Evolutionary conservation across 2,888 invertebrate species (phyloP).

Genomic region (Perizoma affinitatum): DNA sequence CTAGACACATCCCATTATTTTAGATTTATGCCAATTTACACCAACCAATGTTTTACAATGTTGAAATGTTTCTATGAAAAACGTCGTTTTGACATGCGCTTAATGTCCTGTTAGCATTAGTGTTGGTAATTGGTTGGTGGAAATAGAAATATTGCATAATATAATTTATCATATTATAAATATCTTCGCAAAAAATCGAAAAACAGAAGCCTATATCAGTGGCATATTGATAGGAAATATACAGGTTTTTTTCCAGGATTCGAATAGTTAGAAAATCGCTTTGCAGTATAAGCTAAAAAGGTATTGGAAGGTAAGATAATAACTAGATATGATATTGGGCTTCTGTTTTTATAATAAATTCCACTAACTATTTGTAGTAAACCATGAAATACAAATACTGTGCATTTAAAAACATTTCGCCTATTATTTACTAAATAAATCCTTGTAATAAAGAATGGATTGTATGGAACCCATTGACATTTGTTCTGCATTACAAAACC

Average conservation of each 20-base stretch:
- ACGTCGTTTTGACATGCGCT: too few relatives aligned
- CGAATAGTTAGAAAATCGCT: conserved; percentile 76
- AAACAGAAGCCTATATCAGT: conserved; percentile 59
- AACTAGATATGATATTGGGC: too few relatives aligned
- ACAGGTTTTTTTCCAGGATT: conserved; percentile 67
- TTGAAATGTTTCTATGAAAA: too few relatives aligned
- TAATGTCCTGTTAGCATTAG: too few relatives aligned
- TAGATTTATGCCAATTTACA: background rate
- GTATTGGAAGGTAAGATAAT: too few relatives aligned
- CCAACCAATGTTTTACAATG: too few relatives aligned
- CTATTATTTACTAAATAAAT: conserved; percentile 49
- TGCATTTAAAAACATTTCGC: conserved; percentile 43
- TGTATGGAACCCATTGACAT: background rate
- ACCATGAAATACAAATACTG: conserved; percentile 49
- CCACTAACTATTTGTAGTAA: conserved; percentile 41
- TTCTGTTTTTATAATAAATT: conserved; percentile 63
- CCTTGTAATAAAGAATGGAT: background rate
- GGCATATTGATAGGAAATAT: conserved; percentile 26
- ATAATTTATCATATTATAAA: conserved; percentile 4
- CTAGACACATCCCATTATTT: background rate
- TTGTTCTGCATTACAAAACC: conserved; percentile 5
- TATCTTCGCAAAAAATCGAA: conserved; percentile 31
- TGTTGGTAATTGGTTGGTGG: too few relatives aligned
- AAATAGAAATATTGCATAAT: too few relatives aligned
- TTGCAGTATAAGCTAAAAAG: conserved; percentile 77